Base-by-base conservation (phyloP, 2,888 invertebrate genomes). In the Geophilus truncorum region DNA sequence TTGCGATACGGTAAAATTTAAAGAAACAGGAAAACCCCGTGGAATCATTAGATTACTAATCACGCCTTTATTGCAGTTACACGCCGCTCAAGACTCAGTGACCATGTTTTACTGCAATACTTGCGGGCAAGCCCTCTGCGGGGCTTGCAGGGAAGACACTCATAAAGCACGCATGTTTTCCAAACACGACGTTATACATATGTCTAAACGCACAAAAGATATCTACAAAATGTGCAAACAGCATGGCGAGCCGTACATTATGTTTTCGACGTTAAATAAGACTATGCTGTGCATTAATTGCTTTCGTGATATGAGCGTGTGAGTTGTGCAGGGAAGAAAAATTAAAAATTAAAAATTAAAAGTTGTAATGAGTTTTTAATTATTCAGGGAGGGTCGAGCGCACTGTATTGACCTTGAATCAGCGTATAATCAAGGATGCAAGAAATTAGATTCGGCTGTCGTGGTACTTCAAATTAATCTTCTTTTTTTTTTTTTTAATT, bases 101-200 rank as follows among this genome's bases (percentile, higher is more conserved):
- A 91, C 92, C 81, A 93, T 93, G 93, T 93, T 89, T 87, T 93
- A 92, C 88, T 93, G 93, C 88, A 92, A 92, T 86, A 93, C 93
- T 77, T 93, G 93, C 86, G 91, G 92, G 81, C 93, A 93, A 89
- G 91, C 92, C 3, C 86, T 93, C 81, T 93, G 93, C 86, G 89
- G 89, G 23, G 89, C 89, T 81, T 93, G 93, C 86, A 88, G 92
- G 79, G 92, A 92, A 84, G 91, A 91, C 84, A 93, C 93, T 0
- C 93, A 93, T 85, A 88, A 92, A 83, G 93, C 93, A 4, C 92
- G 92, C 86, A 93, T 93, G 93, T 93, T 93, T 86, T 90, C 92
- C 0, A 88, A 90, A 28, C 93, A 93, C 85, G 92, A 92, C 82
- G 90, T 93, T 18, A 90, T 92, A 18, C 91, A 91, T 84, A 91